These are phyloP conservation scores for Ptilorrhoa leucosticta DNA, from an alignment of 2,113 vertebrate genomes.

Conservation along the genomic window DNA sequence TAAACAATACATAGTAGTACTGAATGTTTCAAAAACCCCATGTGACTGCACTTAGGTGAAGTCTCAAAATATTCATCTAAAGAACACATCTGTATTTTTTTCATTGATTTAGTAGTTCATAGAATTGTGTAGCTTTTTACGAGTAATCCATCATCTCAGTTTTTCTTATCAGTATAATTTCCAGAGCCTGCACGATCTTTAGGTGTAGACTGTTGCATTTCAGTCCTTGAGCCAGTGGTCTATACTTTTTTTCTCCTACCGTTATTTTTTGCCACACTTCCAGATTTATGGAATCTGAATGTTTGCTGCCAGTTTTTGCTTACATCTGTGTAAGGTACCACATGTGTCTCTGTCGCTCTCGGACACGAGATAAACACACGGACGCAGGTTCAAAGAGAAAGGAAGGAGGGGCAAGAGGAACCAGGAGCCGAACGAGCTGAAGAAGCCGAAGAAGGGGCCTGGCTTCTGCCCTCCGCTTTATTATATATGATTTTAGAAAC, in stretches of 20 bases:
- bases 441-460: no score
- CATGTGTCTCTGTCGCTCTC: no score
- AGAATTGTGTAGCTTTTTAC: not conserved
- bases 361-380: no score
- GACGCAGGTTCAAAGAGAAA: no score
- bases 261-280: rapidly evolving
- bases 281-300: not conserved
- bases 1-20: not conserved
- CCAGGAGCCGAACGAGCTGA: no score
- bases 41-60: not conserved
- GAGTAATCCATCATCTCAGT: not conserved
- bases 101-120: not conserved
- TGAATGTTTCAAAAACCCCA: not conserved
- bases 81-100: not conserved
- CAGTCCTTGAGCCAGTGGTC: not conserved
- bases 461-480: no score
- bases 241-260: not conserved
- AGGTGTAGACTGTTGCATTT: not conserved
- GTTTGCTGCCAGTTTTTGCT: not conserved
- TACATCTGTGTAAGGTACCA: not conserved
- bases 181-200: not conserved
- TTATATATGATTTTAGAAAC: no score
- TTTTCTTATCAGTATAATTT: not conserved
- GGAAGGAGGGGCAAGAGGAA: no score
- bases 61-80: not conserved